Conservation (phyloP, 2,888 invertebrate genomes). For the Himalopsyche kuldschensis region DNA sequence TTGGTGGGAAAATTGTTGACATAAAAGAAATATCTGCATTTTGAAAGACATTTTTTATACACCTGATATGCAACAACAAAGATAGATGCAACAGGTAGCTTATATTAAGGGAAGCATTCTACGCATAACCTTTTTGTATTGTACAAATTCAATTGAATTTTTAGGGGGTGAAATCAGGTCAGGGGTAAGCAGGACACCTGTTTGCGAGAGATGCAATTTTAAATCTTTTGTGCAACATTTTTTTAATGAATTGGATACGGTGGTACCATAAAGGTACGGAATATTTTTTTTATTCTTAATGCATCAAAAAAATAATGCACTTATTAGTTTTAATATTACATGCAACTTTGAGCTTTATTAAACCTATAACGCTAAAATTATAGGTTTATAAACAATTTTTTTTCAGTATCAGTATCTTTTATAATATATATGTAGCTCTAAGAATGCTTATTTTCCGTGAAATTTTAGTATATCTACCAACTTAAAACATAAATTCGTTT, state of each 20-base stretch:
- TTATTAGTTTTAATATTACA: too few relatives aligned
- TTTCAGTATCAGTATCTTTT: too few relatives aligned
- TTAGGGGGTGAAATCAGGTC: slow-evolving; percentile 21
- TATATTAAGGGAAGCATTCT: not conserved
- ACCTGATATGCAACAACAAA: not conserved
- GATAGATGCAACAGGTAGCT: not conserved
- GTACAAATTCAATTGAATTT: slow-evolving; percentile 4
- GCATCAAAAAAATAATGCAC: too few relatives aligned
- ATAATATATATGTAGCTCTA: too few relatives aligned
- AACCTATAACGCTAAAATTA: too few relatives aligned
- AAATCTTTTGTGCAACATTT: slow-evolving; percentile 11
- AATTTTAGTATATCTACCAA: too few relatives aligned
- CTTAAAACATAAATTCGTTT: too few relatives aligned
- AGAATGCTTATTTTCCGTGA: too few relatives aligned
- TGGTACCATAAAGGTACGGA: not conserved
- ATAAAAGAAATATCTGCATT: not conserved
- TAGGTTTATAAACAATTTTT: too few relatives aligned
- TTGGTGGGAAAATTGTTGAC: not conserved
- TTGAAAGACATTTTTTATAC: not conserved
- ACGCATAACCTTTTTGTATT: slow-evolving; percentile 13
- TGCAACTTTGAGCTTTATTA: too few relatives aligned
- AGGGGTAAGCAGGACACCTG: slow-evolving; percentile 23
- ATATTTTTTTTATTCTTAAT: not conserved
- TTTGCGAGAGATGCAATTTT: slow-evolving; percentile 11
- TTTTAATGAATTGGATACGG: not conserved